Base-by-base conservation (phyloP, 2,888 invertebrate species). In the Cryptophagus acutangulus region DNA sequence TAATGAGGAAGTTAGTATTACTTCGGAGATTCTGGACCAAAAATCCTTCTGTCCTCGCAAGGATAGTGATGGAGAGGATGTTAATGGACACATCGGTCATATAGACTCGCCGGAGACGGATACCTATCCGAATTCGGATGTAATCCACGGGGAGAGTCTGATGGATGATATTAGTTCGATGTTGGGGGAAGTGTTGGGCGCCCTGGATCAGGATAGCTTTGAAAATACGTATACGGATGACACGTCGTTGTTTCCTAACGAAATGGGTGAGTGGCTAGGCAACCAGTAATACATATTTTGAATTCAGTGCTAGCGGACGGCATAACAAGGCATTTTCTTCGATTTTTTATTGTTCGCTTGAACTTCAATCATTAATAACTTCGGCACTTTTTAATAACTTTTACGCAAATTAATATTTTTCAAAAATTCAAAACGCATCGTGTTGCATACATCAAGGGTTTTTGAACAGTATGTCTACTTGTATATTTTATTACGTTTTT, bases 61-160 rank as follows among this genome's bases (percentile, higher is more conserved):
- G 41, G 75, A 75, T 36, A 70, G 70, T 10, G 67, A 71, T 41
- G 71, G 69, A 12, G 71, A 71, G 49, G 70, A 71, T 49, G 42
- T 66, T 29, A 71, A 71, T 59, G 77, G 77, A 49, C 72, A 73
- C 37, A 83, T 88, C 36, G 80, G 81, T 8, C 88, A 89, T 59
- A 88, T 88, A 38, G 88, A 89, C 62, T 88, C 87, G 0, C 87
- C 88, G 0, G 88, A 88, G 71, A 87, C 86, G 3, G 87, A 89
- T 47, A 78, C 81, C 6, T 81, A 81, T 2, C 72, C 76, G 18
- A 78, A 78, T 52, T 82, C 81, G n/a, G 86, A 86, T 59, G 77
- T 81, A 15, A 73, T 84, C 51, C 84, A 83, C 43, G 86, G 86
- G 3, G 87, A 87, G 64, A 85, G 85, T 34, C 75, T 86, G 18